phyloP scores from a whole-genome alignment of 1,140 invertebrate species.

The Sinonovacula constricta region DNA sequence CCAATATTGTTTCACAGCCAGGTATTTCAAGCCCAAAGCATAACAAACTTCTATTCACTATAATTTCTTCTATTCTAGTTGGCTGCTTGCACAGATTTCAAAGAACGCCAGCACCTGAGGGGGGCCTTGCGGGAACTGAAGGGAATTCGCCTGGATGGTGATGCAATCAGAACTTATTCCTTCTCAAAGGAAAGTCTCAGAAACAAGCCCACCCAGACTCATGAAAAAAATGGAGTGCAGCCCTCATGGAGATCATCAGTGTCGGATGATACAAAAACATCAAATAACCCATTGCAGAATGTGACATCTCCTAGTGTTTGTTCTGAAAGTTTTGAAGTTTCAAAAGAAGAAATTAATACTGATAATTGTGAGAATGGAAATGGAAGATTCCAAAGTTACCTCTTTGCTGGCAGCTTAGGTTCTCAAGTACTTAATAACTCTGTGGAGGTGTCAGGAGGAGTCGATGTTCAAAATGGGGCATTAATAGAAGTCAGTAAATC shows the following conservation, averaged over 20 bases:
- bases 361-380: not conserved
- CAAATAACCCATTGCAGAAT: too few species aligned
- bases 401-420: slow-evolving; percentile 40
- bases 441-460: too few species aligned
- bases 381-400: slow-evolving; percentile 25
- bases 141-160: slow-evolving; percentile 34
- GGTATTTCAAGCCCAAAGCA: too few species aligned
- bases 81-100: slow-evolving; percentile 41
- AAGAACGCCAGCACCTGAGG: slow-evolving; percentile 40
- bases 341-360: not conserved
- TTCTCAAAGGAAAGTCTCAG: not conserved
- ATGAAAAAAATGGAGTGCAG: not conserved
- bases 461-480: too few species aligned
- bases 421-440: too few species aligned
- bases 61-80: too few species aligned
- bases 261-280: not conserved
- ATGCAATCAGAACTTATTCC: not conserved
- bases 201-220: not conserved
- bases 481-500: too few species aligned
- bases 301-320: too few species aligned
- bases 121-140: slow-evolving; percentile 31
- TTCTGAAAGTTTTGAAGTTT: too few species aligned
- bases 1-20: too few species aligned
- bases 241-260: not conserved
- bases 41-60: too few species aligned